These are phyloP conservation scores for Gymnorhina tibicen DNA, from an alignment of 2,113 vertebrate species.

Conservation along the genomic window DNA sequence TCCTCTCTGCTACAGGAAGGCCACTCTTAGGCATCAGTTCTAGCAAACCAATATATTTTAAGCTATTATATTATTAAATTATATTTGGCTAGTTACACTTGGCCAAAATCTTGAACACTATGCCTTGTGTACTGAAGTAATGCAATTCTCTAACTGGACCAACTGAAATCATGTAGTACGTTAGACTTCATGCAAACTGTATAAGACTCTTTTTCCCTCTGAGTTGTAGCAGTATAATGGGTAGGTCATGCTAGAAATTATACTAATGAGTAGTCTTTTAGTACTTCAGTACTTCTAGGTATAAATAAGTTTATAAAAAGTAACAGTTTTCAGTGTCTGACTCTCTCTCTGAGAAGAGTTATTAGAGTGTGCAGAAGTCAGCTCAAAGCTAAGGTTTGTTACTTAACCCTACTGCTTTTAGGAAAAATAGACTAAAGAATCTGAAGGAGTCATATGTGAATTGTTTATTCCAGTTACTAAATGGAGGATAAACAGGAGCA, in stretches of 20 bases:
- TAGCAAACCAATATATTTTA: background rate
- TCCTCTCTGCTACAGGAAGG: background rate
- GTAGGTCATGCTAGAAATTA: background rate
- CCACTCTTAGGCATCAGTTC: background rate
- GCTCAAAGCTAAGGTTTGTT: background rate
- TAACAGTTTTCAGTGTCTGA: background rate
- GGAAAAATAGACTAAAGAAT: background rate
- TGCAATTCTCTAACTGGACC: background rate
- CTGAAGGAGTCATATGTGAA: background rate
- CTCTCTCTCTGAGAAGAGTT: background rate
- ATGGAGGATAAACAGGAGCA: background rate
- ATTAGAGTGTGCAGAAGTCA: background rate
- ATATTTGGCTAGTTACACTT: background rate
- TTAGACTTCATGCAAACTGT: background rate
- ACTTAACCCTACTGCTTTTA: background rate
- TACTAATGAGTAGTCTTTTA: background rate
- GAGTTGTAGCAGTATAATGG: background rate
- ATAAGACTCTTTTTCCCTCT: background rate
- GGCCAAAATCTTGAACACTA: background rate
- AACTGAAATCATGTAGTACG: background rate
- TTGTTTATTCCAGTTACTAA: background rate
- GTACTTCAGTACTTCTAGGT: background rate
- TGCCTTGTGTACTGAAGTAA: background rate
- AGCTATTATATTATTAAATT: background rate
- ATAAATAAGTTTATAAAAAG: background rate